Evolutionary conservation across 2,797 vertebrate genomes (phyloP).

Genomic region (Gymnopithys bicolor): DNA sequence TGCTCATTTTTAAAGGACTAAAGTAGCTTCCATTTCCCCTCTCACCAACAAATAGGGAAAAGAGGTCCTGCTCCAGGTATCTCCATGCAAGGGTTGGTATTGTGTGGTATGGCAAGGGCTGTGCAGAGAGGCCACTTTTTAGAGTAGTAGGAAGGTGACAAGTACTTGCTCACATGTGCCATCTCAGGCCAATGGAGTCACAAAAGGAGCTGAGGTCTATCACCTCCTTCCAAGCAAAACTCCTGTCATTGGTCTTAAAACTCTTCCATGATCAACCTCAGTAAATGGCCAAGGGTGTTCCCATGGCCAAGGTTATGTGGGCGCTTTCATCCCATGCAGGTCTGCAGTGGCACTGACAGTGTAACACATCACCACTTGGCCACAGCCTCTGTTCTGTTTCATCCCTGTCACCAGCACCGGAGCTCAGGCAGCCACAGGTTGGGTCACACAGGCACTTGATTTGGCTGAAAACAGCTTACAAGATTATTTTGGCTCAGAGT

Average conservation of each 20-base stretch:
- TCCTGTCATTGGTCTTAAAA: not conserved
- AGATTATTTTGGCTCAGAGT: not conserved
- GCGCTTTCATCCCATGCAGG: accelerated
- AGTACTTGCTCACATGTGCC: not conserved
- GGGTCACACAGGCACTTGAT: not conserved
- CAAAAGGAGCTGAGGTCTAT: not conserved
- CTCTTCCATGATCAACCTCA: not conserved
- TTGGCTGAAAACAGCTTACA: not conserved
- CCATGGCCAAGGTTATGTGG: accelerated
- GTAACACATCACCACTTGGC: accelerated
- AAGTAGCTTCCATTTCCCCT: not conserved
- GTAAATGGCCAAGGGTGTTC: not conserved
- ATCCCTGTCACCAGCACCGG: not conserved
- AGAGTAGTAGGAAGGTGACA: too few relatives aligned
- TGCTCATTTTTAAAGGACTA: not conserved
- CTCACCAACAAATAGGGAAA: not conserved
- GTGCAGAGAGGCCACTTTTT: not conserved
- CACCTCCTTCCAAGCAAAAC: not conserved
- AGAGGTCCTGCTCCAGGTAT: not conserved
- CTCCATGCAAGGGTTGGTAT: not conserved
- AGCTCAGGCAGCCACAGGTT: not conserved
- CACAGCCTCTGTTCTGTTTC: accelerated
- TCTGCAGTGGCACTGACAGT: accelerated
- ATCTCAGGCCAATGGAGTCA: not conserved
- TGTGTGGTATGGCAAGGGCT: not conserved